phyloP scores from a whole-genome alignment of 2,888 invertebrate species.

The Nineta flava region DNA sequence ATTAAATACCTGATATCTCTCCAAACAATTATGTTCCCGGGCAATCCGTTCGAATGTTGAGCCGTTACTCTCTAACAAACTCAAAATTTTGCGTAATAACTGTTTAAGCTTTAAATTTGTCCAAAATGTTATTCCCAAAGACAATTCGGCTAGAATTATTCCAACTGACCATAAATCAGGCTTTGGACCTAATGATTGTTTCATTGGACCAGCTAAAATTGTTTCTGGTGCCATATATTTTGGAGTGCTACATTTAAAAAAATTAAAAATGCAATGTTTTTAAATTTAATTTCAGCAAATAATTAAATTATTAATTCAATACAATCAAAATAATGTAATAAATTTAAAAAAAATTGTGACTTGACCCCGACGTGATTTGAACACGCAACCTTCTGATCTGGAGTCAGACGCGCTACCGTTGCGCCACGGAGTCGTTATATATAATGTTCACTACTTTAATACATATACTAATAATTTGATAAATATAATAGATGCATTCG shows the following conservation, averaged over 20 bases:
- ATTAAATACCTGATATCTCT: constrained; percentile 40
- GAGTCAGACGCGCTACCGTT: too few species aligned
- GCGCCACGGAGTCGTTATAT: too few species aligned
- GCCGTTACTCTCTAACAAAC: constrained; percentile 43
- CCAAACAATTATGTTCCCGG: constrained; percentile 57
- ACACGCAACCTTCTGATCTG: too few species aligned
- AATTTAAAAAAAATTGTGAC: too few species aligned
- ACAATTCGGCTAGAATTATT: constrained; percentile 70
- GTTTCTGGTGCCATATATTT: constrained; percentile 73
- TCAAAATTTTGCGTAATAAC: constrained; percentile 56
- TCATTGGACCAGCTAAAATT: constrained; percentile 42
- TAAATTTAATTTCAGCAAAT: not conserved
- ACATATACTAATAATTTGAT: too few species aligned
- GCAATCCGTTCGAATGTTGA: constrained; percentile 55
- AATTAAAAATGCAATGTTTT: constrained; percentile 7
- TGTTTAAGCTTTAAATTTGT: constrained; percentile 56
- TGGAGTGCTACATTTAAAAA: constrained; percentile 39
- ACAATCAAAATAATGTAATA: too few species aligned
- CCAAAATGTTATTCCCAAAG: constrained; percentile 57
- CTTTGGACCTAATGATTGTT: constrained; percentile 42
- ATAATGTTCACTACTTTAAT: too few species aligned
- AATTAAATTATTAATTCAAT: not conserved
- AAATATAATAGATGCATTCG: too few species aligned
- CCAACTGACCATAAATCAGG: constrained; percentile 91
- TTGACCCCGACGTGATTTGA: too few species aligned